These are phyloP conservation scores for Poecilia wingei DNA, from an alignment of 2,797 vertebrate genomes.

Conservation along the genomic window DNA sequence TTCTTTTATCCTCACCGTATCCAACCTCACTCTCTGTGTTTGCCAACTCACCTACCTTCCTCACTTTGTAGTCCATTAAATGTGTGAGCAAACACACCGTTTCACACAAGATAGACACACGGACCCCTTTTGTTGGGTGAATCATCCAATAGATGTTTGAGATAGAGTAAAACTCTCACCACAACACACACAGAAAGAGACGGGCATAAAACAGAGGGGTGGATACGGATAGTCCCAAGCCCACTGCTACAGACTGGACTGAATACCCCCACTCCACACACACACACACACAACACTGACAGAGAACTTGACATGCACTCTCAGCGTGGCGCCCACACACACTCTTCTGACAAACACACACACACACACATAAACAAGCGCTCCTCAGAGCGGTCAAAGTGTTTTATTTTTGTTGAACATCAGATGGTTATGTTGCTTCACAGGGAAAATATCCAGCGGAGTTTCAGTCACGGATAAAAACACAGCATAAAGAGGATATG, in stretches of 20 bases:
- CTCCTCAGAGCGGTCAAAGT: slow-evolving; percentile 44
- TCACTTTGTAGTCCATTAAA: slow-evolving; percentile 37
- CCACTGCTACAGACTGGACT: slow-evolving; percentile 61
- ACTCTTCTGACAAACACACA: slow-evolving; percentile 36
- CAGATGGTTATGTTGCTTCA: slow-evolving; percentile 39
- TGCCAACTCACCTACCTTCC: slow-evolving; percentile 44
- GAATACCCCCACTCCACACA: slow-evolving; percentile 34
- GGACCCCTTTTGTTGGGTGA: slow-evolving; percentile 49
- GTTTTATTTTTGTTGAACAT: slow-evolving; percentile 60
- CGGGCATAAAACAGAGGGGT: slow-evolving; percentile 50
- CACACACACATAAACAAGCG: slow-evolving; percentile 47
- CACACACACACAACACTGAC: slow-evolving; percentile 54
- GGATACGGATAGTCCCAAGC: slow-evolving; percentile 53
- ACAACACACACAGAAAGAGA: slow-evolving; percentile 29
- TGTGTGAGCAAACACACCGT: slow-evolving; percentile 51
- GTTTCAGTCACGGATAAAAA: slow-evolving; percentile 5
- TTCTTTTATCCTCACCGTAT: slow-evolving; percentile 12
- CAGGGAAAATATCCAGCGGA: slow-evolving; percentile 16
- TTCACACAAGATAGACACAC: slow-evolving; percentile 31
- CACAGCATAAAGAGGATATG: slow-evolving; percentile 18
- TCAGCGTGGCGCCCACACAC: slow-evolving; percentile 65
- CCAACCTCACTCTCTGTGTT: slow-evolving; percentile 32
- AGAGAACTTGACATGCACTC: slow-evolving; percentile 67
- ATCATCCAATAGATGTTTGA: slow-evolving; percentile 55
- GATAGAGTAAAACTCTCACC: slow-evolving; percentile 44